Base-by-base conservation (phyloP, 2,797 vertebrate genomes). In the Taenioides sp. region DNA sequence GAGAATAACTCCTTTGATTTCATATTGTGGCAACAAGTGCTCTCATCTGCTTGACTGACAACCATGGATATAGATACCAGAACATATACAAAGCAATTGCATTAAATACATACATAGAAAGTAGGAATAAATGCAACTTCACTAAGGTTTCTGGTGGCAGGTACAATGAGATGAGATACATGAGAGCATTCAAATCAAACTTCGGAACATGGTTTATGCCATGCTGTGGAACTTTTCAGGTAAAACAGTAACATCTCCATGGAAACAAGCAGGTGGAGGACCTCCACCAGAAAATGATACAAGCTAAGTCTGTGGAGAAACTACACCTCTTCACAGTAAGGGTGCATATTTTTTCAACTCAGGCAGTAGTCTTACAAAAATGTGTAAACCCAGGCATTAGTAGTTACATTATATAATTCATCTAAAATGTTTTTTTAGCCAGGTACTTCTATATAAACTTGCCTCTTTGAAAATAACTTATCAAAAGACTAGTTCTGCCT, bases 31-130 rank as follows among this genome's bases (percentile, higher is more conserved):
- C 88, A 87, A 87, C 83, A 87, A 90, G 85, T 80, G 73, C 78
- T 88, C 84, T 90, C 82, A 77, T 82, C 82, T 82, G 81, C 79
- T 80, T 82, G 83, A 90, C 72, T 84, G 81, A 77, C 71, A 80
- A 34, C 20, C 4, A 5, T 34, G n/a, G 37, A 65, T 25, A 37
- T 28, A 66, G 63, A 22, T 72, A 76, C 40, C 70, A 72, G 75
- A 82, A 74, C 67, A 0, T 60, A 75, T 2, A 23, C 10, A 12
- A 63, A 7, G 12, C n/a, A 40, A 34, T 37, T 62, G 31, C 28
- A 62, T 34, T 31, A 61, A 54, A 54, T 7, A n/a, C 52, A 54
- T 22, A 34, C 7, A 34, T 22, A 9, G 52, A 54, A 54, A 54
- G 20, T 57, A 57, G 23, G 22, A 23, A 23, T 22, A 23, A 23